Base-by-base conservation (phyloP, 2,888 invertebrate species). In the Petrolisthes manimaculis region DNA sequence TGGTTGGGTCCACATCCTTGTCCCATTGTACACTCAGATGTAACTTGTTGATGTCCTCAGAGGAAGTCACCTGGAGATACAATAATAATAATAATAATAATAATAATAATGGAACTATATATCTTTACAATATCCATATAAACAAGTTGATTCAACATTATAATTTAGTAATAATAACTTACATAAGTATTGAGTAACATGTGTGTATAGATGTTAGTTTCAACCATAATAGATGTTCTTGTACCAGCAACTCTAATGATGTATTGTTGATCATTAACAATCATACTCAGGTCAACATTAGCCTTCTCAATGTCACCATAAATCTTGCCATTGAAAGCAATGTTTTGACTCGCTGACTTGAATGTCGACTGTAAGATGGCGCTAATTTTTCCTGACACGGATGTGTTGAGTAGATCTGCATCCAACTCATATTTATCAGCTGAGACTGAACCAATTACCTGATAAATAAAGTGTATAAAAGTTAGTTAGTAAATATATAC, bases 141-240 rank as follows among this genome's bases (percentile, higher is more conserved):
- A 61, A 61, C 61, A 61, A 1, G 12, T 61, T 61, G 61, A 18
- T 61, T 61, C 61, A 0, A 12, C 61, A 61, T 9, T 61, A 1
- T 61, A 61, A 2, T 61, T 12, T 12, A 12, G 18, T 9, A 61
- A 21, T 37, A 5, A 5, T 14, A 5, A 83, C 89, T 83, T 71
- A 91, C 91, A 56, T 89, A 71, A 21, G 88, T 86, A 24, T 89
- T 81, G 18, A 89, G 14, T 24, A 78, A 4, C 8, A 89, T 9
- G 21, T 86, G 89, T 21, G 75, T 89, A n/a, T 74, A 24, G 54
- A 89, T 54, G 21, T 89, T 88, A 37, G 86, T 75, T 21, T 91
- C 84, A 14, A 89, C 56, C 4, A 77, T 8, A 24, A 91, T n/a
- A 51, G 84, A 86, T 9, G 56, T 81, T 0, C 53, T n/a, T 5